Base-by-base conservation (phyloP, 2,797 vertebrate species). In the Pseudotriccus pelzelni region DNA sequence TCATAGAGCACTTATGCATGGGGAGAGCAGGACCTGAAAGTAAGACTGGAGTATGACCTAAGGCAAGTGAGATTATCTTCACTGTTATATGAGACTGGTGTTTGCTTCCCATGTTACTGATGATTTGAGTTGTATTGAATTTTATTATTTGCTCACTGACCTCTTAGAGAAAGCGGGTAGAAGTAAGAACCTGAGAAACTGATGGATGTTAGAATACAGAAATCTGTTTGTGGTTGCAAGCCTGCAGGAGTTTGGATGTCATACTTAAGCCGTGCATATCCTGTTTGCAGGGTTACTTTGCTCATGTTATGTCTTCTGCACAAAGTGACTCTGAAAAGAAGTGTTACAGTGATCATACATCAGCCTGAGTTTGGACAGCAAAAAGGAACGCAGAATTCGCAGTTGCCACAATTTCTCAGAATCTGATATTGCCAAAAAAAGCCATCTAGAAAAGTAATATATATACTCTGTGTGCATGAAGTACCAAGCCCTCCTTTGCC, bases 381-480 rank as follows among this genome's bases (percentile, higher is more conserved):
- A 68, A 94, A 89, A 67, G 23, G 9, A 21, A 73, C 36, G 64
- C 13, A 68, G 8, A 34, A 53, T 21, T 87, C 55, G 44, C 23
- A 21, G 4, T 24, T 39, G 3, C 9, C 23, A 32, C 0, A 0
- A 68, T 41, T 50, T 67, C 53, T 34, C 50, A 46, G 89, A 79
- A 79, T 10, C 4, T 21, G 13, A 69, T 28, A 22, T 12, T 68
- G 34, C 6, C 32, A 24, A 79, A 89, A 47, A 1, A 2, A 82
- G 11, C 2, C 14, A 60, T 14, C 49, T 30, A 28, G 37, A 85
- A 87, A 73, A 39, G 3, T 44, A 62, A n/a, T 11, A 24, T 18
- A 32, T 41, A n/a, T 34, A 36, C 16, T 55, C 20, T 19, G 4
- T 13, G 28, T 39, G 34, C 0, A 0, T 14, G 4, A 11, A 24